phyloP scores from a whole-genome alignment of 2,888 invertebrate species.

The Parthenolecanium corni region DNA sequence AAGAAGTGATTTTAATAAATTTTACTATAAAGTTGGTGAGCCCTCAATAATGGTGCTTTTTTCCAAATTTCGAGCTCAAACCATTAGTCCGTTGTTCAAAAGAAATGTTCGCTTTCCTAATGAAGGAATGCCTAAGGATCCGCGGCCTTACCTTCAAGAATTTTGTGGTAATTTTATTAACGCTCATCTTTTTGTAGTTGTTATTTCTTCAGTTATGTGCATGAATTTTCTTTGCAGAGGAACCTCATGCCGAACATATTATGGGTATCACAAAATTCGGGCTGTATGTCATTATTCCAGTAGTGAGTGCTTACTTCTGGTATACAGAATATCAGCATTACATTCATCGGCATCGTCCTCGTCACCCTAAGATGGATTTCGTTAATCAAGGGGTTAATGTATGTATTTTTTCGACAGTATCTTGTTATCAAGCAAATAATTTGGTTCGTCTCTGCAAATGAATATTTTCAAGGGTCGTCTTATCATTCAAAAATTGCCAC shows the following conservation, averaged over 20 bases:
- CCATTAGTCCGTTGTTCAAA: no score
- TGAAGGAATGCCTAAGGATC: no score
- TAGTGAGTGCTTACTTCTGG: slow-evolving; percentile 1
- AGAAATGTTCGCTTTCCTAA: no score
- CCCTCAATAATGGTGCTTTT: no score
- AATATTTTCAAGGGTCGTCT: no score
- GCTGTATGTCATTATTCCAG: neutral
- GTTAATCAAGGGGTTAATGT: neutral
- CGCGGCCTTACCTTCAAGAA: neutral
- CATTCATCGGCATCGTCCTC: neutral
- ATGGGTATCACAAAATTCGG: neutral
- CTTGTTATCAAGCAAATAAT: no score
- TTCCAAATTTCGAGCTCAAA: no score
- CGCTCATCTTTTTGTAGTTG: neutral
- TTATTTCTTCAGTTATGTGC: neutral
- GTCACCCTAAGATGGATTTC: slow-evolving; percentile 15
- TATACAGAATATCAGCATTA: slow-evolving; percentile 4
- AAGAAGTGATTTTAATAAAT: no score
- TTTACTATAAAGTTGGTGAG: no score
- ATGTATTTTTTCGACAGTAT: slow-evolving; percentile 1
- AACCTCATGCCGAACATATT: neutral
- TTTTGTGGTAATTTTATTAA: neutral
- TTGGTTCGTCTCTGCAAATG: no score
- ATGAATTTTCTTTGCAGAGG: neutral
- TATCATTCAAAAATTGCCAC: no score